Percentiles rank a stretch among this genome's conserved stretches.
Conservation (phyloP, 2,797 vertebrate genomes). For the Pitangus sulphuratus region DNA sequence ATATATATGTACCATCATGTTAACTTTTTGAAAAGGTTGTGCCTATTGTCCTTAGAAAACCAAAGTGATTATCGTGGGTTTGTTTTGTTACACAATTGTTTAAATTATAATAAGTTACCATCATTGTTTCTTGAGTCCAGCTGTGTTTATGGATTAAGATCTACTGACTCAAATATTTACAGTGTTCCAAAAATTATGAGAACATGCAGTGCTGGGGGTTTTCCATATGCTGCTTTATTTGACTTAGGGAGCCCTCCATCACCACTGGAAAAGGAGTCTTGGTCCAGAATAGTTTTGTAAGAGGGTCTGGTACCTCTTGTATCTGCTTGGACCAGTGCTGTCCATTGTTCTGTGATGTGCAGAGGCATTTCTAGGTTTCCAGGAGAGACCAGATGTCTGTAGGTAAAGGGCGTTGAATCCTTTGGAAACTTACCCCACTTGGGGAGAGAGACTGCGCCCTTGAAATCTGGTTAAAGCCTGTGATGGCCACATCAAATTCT, state of each 20-base stretch:
- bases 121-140: slow-evolving; percentile 79
- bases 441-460: background rate
- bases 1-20: slow-evolving; percentile 72
- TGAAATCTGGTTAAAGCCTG: background rate
- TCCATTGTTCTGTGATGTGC: background rate
- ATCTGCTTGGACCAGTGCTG: background rate
- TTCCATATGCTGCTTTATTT: slow-evolving; percentile 74
- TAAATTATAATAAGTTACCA: slow-evolving; percentile 81
- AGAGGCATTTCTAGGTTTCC: background rate
- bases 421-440: background rate
- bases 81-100: slow-evolving; percentile 82
- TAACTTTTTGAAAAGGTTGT: slow-evolving; percentile 74
- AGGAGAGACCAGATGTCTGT: background rate
- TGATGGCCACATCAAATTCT: background rate
- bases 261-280: slow-evolving; percentile 21
- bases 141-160: slow-evolving; percentile 85
- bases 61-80: slow-evolving; percentile 75
- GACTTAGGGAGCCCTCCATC: slow-evolving; percentile 27
- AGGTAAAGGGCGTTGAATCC: background rate
- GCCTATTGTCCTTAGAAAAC: slow-evolving; percentile 80
- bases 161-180: slow-evolving; percentile 84
- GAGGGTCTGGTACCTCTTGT: background rate
- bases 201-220: slow-evolving; percentile 77
- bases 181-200: slow-evolving; percentile 77
- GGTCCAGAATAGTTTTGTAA: background rate